Evolutionary conservation across 2,113 vertebrate species (phyloP).

Genomic region (Podarcis raffonei): DNA sequence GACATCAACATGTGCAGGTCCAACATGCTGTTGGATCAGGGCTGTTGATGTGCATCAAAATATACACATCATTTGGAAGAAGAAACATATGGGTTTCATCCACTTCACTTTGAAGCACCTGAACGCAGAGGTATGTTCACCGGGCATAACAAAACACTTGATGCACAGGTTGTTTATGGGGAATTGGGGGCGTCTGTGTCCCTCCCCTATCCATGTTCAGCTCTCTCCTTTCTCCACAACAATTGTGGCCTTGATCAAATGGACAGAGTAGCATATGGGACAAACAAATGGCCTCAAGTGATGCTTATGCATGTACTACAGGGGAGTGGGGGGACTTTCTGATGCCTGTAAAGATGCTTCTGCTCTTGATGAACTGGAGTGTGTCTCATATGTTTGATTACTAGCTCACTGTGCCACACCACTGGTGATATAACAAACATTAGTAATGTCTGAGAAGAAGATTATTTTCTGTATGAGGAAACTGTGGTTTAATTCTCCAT

Average conservation of each 20-base stretch:
- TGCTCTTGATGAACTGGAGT: not conserved
- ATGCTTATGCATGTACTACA: not conserved
- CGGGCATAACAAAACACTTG: not conserved
- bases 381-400: slow-evolving; percentile 32
- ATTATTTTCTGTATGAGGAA: slow-evolving; percentile 55
- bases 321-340: not conserved
- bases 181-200: too few relatives aligned
- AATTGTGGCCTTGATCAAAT: not conserved
- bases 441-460: slow-evolving; percentile 49
- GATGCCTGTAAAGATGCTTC: not conserved
- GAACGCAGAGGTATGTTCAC: not conserved
- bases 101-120: not conserved
- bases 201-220: not conserved
- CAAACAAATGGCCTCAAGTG: not conserved
- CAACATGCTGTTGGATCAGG: too few relatives aligned
- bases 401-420: slow-evolving; percentile 9
- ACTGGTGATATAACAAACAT: slow-evolving; percentile 54
- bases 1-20: not conserved
- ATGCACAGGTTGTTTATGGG: not conserved
- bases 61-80: not conserved
- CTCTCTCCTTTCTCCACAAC: not conserved
- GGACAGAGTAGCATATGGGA: not conserved
- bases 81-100: not conserved
- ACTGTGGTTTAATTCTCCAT: slow-evolving; percentile 63
- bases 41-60: too few relatives aligned